Evolutionary conservation across 1,140 invertebrate species (phyloP).

Genomic region (Sitodiplosis mosellana): DNA sequence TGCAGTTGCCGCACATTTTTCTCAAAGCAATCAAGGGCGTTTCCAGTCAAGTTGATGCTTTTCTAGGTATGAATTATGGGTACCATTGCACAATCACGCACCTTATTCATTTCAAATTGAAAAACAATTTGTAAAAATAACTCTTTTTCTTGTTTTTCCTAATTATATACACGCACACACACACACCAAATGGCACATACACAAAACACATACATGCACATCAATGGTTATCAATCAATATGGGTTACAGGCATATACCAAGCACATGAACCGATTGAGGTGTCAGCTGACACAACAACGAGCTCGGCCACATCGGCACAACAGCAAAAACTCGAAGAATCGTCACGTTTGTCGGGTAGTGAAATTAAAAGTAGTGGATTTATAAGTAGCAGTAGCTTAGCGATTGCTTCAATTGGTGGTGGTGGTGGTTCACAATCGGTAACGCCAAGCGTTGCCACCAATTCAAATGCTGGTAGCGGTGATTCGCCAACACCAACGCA

Average conservation of each 20-base stretch:
- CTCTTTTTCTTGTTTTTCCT: too few species aligned
- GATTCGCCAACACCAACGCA: slow-evolving; percentile 55
- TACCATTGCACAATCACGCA: background rate
- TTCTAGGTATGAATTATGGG: slow-evolving; percentile 52
- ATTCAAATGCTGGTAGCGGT: slow-evolving; percentile 4
- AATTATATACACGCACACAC: too few species aligned
- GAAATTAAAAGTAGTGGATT: background rate
- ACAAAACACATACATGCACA: too few species aligned
- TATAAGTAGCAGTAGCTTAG: background rate
- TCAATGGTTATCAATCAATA: too few species aligned
- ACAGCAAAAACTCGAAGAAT: background rate
- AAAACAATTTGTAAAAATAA: background rate
- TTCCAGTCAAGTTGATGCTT: slow-evolving; percentile 84
- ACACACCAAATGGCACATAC: too few species aligned
- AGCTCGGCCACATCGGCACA: too few species aligned
- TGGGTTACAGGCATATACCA: too few species aligned
- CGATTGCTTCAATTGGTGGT: background rate
- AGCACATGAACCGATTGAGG: too few species aligned
- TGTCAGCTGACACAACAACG: too few species aligned
- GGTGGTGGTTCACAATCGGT: background rate
- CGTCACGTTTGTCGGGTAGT: background rate
- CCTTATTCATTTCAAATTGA: too few species aligned
- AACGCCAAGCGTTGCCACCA: background rate
- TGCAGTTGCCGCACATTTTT: slow-evolving; percentile 74
- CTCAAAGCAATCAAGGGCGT: slow-evolving; percentile 85